Evolutionary conservation across 2,797 vertebrate genomes (phyloP).

Genomic region (Coilia nasus): DNA sequence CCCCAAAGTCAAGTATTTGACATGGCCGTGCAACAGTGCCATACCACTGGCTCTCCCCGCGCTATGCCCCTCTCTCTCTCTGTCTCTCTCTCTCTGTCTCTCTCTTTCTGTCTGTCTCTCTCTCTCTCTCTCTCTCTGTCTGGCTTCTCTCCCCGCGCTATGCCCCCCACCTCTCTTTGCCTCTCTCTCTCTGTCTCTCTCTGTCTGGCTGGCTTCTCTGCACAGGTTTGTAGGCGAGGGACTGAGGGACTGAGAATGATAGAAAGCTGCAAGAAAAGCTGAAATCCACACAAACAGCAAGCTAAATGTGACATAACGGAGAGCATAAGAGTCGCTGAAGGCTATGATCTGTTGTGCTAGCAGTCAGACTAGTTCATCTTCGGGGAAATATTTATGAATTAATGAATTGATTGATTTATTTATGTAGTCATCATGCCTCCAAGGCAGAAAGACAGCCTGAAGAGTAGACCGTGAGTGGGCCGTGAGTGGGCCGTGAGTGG

Average conservation of each 20-base stretch:
- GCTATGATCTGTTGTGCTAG: not conserved
- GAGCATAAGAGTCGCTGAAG: not conserved
- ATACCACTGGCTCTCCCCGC: conserved; percentile 35
- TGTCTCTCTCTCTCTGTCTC: no score
- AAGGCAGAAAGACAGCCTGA: no score
- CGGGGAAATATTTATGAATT: not conserved
- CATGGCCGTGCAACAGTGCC: conserved; percentile 66
- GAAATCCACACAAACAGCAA: not conserved
- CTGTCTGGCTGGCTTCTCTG: not conserved
- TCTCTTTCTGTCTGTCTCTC: no score
- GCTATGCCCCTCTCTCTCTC: conserved; percentile 13
- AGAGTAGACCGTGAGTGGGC: no score
- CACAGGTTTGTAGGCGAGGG: not conserved
- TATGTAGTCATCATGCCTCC: no score
- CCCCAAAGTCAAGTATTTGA: conserved; percentile 76
- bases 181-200: not conserved
- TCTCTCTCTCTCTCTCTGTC: not conserved
- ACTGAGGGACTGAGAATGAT: not conserved
- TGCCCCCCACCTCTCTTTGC: no score
- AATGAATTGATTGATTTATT: no score
- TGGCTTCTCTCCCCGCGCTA: conserved; percentile 17
- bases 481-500: no score
- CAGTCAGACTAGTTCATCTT: not conserved
- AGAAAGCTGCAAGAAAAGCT: not conserved
- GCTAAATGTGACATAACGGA: not conserved